Conservation (phyloP, 92 coral and sea anemone genomes). For the Nematostella vectensis region DNA sequence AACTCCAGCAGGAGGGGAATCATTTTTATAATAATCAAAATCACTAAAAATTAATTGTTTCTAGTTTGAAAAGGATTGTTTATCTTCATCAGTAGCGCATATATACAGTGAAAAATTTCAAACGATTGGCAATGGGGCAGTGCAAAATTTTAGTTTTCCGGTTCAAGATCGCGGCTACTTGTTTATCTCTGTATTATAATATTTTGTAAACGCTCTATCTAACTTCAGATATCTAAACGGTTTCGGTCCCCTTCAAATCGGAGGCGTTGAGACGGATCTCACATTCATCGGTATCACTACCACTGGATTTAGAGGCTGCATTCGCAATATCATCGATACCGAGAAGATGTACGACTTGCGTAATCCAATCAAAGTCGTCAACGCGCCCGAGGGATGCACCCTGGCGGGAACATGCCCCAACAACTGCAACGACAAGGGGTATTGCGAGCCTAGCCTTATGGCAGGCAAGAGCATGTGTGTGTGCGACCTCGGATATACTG, state of each 20-base stretch:
- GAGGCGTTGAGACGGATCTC: conserved; percentile 64
- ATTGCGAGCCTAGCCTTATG: conserved; percentile 75
- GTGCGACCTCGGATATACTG: conserved; percentile 74
- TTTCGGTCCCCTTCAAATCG: conserved; percentile 96
- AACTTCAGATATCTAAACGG: conserved; percentile 88
- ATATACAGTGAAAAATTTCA: no score
- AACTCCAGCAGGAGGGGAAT: no score
- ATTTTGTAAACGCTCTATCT: no score
- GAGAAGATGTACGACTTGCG: conserved; percentile 79
- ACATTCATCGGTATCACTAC: conserved; percentile 43
- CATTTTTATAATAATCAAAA: no score
- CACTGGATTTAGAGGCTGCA: conserved; percentile 67
- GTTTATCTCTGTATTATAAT: no score
- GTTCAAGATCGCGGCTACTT: no score
- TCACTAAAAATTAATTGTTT: no score
- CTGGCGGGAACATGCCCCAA: conserved; percentile 44
- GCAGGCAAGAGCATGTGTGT: conserved; percentile 55
- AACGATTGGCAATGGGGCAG: no score
- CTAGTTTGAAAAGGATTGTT: no score
- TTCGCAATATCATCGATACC: conserved; percentile 63
- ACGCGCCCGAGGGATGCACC: conserved; percentile 63
- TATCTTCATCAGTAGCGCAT: no score
- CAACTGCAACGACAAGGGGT: conserved; percentile 61
- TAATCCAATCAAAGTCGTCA: conserved; percentile 54
- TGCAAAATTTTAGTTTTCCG: no score